Conservation (phyloP, 1,140 invertebrate genomes). For the Riptortus pedestris region DNA sequence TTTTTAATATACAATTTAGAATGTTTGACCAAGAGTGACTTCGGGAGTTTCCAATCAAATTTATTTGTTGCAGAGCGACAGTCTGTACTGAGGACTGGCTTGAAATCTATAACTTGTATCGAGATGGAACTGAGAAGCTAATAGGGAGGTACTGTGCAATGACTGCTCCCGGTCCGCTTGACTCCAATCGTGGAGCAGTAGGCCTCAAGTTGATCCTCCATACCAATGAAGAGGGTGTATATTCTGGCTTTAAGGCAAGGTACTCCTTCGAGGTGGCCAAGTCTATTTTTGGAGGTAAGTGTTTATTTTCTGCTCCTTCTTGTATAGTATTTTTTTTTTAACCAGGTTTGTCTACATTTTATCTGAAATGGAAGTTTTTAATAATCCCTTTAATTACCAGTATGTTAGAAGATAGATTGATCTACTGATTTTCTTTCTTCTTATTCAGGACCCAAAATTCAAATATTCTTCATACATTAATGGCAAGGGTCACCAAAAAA, state of each 20-base stretch:
- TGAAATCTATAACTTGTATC: constrained; percentile 80
- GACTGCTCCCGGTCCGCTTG: constrained; percentile 77
- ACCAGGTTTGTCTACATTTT: neutral
- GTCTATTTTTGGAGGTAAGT: constrained; percentile 65
- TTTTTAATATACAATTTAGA: too few relatives aligned
- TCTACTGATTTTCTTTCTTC: too few relatives aligned
- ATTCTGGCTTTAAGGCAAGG: constrained; percentile 78
- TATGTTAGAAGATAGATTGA: too few relatives aligned
- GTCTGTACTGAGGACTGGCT: constrained; percentile 85
- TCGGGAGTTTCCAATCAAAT: too few relatives aligned
- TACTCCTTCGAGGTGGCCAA: constrained; percentile 81
- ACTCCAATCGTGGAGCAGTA: constrained; percentile 70
- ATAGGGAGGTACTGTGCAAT: constrained; percentile 76
- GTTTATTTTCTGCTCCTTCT: neutral
- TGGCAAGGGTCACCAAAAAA: too few relatives aligned
- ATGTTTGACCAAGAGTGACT: too few relatives aligned
- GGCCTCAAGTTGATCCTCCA: constrained; percentile 74
- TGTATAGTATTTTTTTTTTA: constrained; percentile 3
- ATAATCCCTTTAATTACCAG: too few relatives aligned
- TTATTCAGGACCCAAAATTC: too few relatives aligned
- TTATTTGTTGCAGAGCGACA: constrained; percentile 31
- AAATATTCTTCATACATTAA: too few relatives aligned
- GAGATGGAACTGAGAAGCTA: constrained; percentile 64
- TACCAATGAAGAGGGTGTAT: constrained; percentile 70
- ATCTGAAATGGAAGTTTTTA: too few relatives aligned